Evolutionary conservation across 2,797 vertebrate species (phyloP), one percentile per base, ranked within the genome.

Genomic region (Pogoniulus pusillus): DNA sequence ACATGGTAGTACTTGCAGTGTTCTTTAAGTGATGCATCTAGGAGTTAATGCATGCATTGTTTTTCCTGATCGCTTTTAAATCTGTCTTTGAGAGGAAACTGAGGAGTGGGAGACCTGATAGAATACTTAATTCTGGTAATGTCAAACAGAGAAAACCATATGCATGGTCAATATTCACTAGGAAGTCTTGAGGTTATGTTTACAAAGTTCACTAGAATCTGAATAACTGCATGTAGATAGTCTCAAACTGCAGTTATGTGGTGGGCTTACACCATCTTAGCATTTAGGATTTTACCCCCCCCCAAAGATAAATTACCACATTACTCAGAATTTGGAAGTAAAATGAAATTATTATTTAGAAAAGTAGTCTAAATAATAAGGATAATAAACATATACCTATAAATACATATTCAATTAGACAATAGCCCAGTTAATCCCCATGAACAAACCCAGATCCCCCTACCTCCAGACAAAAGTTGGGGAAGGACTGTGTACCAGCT

Each of bases 21-120:
- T 55, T 79, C 32, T 59, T 26, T 23, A 69, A n/a, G 51, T 39
- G 2, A 0, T 29, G 13, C 26, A 3, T 34, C 7, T 1, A 5
- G 39, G 45, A 51, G 19, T 64, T 53, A 34, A 16, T 1, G 2
- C 2, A 3, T 1, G 7, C 24, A 18, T 32, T 14, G 2, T 23
- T 1, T 66, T 39, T 51, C 22, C 41, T 57, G 20, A 6, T 32
- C 20, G 26, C 13, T 4, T 32, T 47, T 47, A 41, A 32, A 57
- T 47, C 37, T 30, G 32, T 2, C 27, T 53, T 47, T 60, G 35
- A 62, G 54, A 58, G 35, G 41, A 86, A 74, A 16, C 24, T 2
- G 32, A 30, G 69, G 37, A 66, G 24, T 4, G 0, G 11, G 23
- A 16, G 43, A 34, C 24, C 37, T 63, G 20, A 39, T 17, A 6